Base-by-base conservation (phyloP, 1,140 invertebrate genomes). In the Dolichoris vasculosae region DNA sequence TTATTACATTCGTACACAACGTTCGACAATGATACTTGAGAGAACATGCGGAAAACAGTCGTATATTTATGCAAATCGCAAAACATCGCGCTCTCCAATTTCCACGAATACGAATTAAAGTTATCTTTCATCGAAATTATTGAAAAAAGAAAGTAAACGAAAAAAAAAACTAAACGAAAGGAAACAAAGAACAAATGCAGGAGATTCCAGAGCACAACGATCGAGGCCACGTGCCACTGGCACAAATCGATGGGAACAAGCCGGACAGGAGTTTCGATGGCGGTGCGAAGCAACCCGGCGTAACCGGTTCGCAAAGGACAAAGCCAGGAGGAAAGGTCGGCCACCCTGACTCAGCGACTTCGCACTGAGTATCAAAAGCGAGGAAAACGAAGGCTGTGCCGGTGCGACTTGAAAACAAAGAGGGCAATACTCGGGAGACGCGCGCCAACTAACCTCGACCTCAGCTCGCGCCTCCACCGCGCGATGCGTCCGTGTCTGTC, bases 321-420 rank as follows among this genome's bases (percentile, higher is more conserved):
- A 75, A 35, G 35, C 7, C 75, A 51, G 43, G 43, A 3, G 73
- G 0, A 30, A n/a, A 9, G 40, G 43, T 4, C 1, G 32, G 0
- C 8, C 20, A 51, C 15, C 6, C 48, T 51, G 48, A 17, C 48
- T 51, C 15, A 51, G 46, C 40, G 20, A 64, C 30, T 81, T 81
- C 79, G 38, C 40, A 40, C 63, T 15, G 48, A 67, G 69, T 48
- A 48, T 69, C 59, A 48, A 35, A 81, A 81, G 69, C 48, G 46
- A 80, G 26, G 30, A n/a, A n/a, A n/a, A n/a, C n/a, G n/a, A n/a
- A n/a, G n/a, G n/a, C n/a, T 38, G 23, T 59, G 55, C 23, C 55
- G 20, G 23, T 3, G 20, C 63, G 43, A n/a, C 40, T 15, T 38
- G 32, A 63, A 64, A 40, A 80, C 23, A 80, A 64, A 63, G 78